A percentile compares a stretch with the other conserved stretches of the same genome.
Evolutionary conservation across 2,888 invertebrate genomes (phyloP).

Genomic region (Heterodera filipjevi): DNA sequence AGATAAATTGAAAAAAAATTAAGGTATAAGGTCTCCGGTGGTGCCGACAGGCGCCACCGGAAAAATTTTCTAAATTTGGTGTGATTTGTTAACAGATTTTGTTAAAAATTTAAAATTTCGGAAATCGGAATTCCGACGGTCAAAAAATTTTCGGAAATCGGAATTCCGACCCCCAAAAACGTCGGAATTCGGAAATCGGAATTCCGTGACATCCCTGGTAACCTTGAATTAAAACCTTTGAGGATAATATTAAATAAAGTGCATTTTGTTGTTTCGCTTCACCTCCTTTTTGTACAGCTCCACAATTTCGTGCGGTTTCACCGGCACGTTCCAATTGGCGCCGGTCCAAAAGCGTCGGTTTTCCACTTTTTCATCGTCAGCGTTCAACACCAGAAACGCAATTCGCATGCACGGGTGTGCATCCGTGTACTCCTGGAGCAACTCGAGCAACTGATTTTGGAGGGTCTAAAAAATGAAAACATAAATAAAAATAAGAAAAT

Average conservation of each 20-base stretch:
- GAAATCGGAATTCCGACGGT: no score
- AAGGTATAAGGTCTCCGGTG: no score
- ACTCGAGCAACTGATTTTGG: neutral
- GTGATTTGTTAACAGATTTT: no score
- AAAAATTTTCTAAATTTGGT: no score
- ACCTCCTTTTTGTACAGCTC: conserved; percentile 20
- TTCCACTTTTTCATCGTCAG: conserved; percentile 20
- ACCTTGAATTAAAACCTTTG: neutral
- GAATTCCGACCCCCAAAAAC: no score
- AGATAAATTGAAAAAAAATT: no score
- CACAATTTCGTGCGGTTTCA: conserved; percentile 17
- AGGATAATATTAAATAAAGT: neutral
- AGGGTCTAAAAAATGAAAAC: neutral
- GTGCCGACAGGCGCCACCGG: no score
- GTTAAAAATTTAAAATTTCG: no score
- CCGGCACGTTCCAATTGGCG: conserved; percentile 22
- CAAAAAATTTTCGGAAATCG: no score
- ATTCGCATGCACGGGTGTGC: conserved; percentile 20
- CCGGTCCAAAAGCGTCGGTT: conserved; percentile 20
- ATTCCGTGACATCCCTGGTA: no score
- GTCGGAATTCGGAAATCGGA: no score
- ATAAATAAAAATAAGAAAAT: neutral
- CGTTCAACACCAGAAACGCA: conserved; percentile 17
- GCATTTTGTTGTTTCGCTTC: neutral
- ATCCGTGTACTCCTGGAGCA: conserved; percentile 2